Base-by-base conservation (phyloP, 1,140 invertebrate genomes). In the Calliopsis andreniformis region DNA sequence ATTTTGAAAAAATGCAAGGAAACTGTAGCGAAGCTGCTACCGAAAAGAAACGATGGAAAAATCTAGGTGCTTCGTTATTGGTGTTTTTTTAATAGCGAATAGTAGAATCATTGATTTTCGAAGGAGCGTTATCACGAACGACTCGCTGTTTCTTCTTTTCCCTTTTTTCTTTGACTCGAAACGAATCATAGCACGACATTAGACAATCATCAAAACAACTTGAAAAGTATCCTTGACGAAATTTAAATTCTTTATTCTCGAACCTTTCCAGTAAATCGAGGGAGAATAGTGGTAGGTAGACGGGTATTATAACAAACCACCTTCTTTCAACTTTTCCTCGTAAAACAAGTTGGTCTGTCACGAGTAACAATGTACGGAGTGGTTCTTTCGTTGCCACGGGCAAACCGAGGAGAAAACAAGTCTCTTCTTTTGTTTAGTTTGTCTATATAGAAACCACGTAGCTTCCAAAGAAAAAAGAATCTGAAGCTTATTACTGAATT, bases 221-320 rank as follows among this genome's bases (percentile, higher is more conserved):
- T 56, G 55, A 83, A 80, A 56, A 49, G 67, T 83, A 45, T 83
- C 81, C 73, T 83, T 89, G 80, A 85, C 77, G 78, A 90, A 89
- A 90, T 89, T 87, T 87, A 91, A 87, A 85, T 87, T 90, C 78
- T 91, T 87, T 91, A 84, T 91, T 91, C 82, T 83, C 89, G 88
- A 90, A 91, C 87, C 86, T 91, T 91, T 91, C 90, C 89, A 91
- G 90, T 91, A 91, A 91, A 91, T 91, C 90, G 88, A 91, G 88
- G 90, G 90, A 91, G 83, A 90, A 87, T 90, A 91, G 90, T 91
- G 90, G 90, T 91, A 91, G 90, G 90, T 91, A 91, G 82, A 89
- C 84, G 88, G 89, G 88, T 89, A 89, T 88, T 89, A 86, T 89
- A 88, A 88, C 81, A 84, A 89, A 89, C 71, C 82, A 83, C 62